Base-by-base conservation (phyloP, 2,113 vertebrate species). In the Rhineura floridana region DNA sequence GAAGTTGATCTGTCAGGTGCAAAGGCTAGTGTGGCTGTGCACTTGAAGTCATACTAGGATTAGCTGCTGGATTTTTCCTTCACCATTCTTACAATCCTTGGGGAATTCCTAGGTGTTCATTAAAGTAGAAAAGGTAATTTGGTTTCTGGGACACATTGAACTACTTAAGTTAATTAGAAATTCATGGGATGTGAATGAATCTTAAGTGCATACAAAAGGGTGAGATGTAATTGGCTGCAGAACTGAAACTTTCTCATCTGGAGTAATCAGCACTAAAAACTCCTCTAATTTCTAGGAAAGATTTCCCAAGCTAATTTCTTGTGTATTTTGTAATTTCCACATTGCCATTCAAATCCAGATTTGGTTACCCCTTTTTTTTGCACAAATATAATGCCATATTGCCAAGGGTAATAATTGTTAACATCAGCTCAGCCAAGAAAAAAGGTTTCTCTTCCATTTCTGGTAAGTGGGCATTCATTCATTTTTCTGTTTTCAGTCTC, bases 41-140 rank as follows among this genome's bases (percentile, higher is more conserved):
- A 80, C 36, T 84, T 78, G 55, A 69, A 88, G 59, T 36, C 67
- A 36, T 81, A 62, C 62, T 91, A 52, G 4, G 82, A 11, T 85
- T 39, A 65, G 86, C 44, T 86, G 86, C 78, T 92, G 87, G 55
- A 25, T 3, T 1, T 0, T 76, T 42, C 42, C n/a, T 52, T 72
- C 2, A 21, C 33, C 50, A 9, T 17, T 55, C 36, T 84, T 19
- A 76, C 59, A 73, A 72, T 48, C 69, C 39, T 73, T 50, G 46
- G 50, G 48, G 91, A 84, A 83, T 88, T 89, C 39, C 36, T 89
- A 79, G 30, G 3, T 69, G 72, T 73, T 90, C 84, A 77, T 90
- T 91, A 93, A 91, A 76, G 28, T 86, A 28, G 44, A 77, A 88
- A 48, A 72, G 44, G 36, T 83, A 28, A 0, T 82, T 92, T 79